Conservation (phyloP, 2,113 vertebrate genomes). For the Hippoglossus stenolepis region DNA sequence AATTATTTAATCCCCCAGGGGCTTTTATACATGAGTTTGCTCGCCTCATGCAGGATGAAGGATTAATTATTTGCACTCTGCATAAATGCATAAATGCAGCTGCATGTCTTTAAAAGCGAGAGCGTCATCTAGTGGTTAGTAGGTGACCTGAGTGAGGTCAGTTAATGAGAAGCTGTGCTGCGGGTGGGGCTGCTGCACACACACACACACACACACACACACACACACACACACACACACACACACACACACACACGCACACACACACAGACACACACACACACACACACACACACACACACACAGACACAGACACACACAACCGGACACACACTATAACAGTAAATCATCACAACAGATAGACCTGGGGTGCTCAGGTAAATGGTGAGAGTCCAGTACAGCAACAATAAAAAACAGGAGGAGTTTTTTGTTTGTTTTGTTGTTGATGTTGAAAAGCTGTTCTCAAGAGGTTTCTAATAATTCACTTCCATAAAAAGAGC, state of each 20-base stretch:
- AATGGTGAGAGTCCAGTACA: neutral
- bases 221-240: too few species aligned
- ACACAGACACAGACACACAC: neutral
- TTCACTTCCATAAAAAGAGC: too few species aligned
- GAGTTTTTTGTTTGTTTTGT: too few species aligned
- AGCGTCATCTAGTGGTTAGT: constrained; percentile 83
- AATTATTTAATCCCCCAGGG: neutral
- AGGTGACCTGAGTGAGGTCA: neutral
- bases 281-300: neutral
- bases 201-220: neutral
- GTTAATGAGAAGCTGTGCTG: constrained; percentile 11
- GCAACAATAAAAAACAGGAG: too few species aligned
- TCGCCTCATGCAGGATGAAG: neutral
- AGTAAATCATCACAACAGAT: constrained; percentile 4
- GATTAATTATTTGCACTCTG: constrained; percentile 16
- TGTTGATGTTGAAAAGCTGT: too few species aligned
- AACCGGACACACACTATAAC: too few species aligned
- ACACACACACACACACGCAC: too few species aligned
- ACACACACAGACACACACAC: neutral
- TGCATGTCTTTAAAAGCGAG: constrained; percentile 71
- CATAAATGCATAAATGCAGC: constrained; percentile 46
- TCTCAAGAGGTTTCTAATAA: too few species aligned
- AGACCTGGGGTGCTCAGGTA: neutral
- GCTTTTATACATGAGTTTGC: neutral
- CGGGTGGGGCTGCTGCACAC: neutral